Evolutionary conservation across 30 jellyfish, hydroid and myxozoan species (phyloP), one percentile per base, ranked within the genome.

Genomic region (Catostylus mosaicus): DNA sequence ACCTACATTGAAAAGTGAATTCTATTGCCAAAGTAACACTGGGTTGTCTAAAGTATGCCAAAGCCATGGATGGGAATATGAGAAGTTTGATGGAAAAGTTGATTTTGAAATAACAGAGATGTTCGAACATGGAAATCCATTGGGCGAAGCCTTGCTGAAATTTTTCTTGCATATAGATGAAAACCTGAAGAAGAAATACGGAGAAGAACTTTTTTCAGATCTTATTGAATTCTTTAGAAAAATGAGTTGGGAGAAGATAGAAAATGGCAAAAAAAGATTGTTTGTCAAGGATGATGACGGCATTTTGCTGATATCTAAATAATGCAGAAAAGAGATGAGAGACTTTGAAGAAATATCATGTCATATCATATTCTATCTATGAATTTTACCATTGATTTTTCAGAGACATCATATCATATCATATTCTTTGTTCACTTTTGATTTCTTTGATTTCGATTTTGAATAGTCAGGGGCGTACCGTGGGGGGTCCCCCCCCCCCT

Each of bases 151-250:
- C 23, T 9, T 75, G 46, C 65, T 52, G 66, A 22, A 52, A 56
- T 73, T 73, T 30, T 73, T 73, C 36, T 73, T 73, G 29, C 77
- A 75, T n/a, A 11, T 37, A 10, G 35, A 33, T 2, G 77, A 75
- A 6, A 73, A 73, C 65, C 67, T 66, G 33, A 54, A 30, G 61
- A 5, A 75, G 56, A 30, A 23, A 33, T n/a, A 51, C 20, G 64
- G 72, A 32, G 67, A 30, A 31, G 77, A 33, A 57, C 50, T 73
- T 22, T 20, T n/a, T 3, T n/a, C 63, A 5, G 73, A 73, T 10
- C 30, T 73, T 29, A 47, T 48, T 50, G 59, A 73, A 24, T 50
- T 73, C 35, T 36, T 73, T 29, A 47, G 54, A 31, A 40, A 27
- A 29, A 30, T 18, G 33, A 33, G 34, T 33, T 67, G 62, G 74